Evolutionary conservation across 2,113 vertebrate genomes (phyloP).

Genomic region (Fulmarus glacialis): DNA sequence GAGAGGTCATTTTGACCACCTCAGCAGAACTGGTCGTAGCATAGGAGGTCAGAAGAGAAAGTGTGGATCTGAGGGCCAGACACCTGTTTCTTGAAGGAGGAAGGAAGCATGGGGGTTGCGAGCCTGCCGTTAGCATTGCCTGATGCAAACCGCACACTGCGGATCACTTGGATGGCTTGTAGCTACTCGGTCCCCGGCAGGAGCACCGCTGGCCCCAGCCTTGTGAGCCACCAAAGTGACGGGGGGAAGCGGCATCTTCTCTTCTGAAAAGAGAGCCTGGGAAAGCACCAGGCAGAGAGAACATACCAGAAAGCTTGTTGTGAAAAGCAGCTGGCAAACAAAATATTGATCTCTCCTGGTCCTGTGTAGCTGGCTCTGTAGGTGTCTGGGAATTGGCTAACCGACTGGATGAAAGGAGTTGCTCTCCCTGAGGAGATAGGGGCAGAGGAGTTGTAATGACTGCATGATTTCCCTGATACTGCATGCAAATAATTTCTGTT

Average conservation of each 20-base stretch:
- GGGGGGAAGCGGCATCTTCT: not conserved
- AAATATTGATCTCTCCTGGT: not conserved
- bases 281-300: not conserved
- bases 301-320: not conserved
- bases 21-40: not conserved
- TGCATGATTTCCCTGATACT: not conserved
- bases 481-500: not conserved
- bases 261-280: not conserved
- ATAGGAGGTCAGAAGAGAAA: not conserved
- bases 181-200: not conserved
- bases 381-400: not conserved
- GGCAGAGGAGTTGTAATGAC: not conserved
- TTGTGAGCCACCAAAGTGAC: not conserved
- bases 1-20: not conserved
- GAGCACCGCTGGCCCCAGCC: not conserved
- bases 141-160: not conserved
- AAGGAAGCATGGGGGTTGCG: not conserved
- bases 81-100: not conserved
- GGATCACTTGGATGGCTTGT: accelerated
- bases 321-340: not conserved
- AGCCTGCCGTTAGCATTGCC: not conserved
- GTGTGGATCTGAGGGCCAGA: not conserved
- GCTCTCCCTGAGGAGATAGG: not conserved
- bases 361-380: not conserved
- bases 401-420: not conserved